Evolutionary conservation across 1,140 invertebrate genomes (phyloP).

Genomic region (Diabrotica virgifera): DNA sequence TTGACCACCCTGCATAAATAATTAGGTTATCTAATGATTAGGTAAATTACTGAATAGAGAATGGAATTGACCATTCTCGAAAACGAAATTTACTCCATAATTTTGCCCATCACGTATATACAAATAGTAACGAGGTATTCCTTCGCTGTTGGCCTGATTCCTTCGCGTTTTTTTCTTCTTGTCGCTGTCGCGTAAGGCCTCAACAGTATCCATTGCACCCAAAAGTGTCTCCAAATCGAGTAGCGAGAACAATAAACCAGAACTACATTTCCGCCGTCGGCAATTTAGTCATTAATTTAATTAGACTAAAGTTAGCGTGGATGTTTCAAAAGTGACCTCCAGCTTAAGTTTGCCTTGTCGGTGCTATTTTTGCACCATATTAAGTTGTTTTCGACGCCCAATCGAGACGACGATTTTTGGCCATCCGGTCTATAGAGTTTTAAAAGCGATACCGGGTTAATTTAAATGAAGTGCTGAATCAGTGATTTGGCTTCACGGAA

Average conservation of each 20-base stretch:
- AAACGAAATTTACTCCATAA: too few species aligned
- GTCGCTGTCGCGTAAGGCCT: too few species aligned
- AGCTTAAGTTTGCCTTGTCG: neutral
- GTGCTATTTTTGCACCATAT: neutral
- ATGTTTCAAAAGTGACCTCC: neutral
- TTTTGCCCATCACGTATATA: too few species aligned
- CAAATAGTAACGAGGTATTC: too few species aligned
- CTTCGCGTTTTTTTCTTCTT: too few species aligned
- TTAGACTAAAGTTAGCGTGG: neutral
- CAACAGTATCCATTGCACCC: too few species aligned
- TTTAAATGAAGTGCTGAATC: neutral
- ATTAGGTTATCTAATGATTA: too few species aligned
- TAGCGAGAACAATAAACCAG: neutral
- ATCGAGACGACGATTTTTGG: neutral
- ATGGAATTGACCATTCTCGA: too few species aligned
- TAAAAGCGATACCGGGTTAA: neutral
- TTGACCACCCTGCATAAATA: too few species aligned
- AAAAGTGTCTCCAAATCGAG: too few species aligned
- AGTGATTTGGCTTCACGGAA: neutral
- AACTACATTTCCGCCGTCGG: neutral
- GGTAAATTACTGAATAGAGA: too few species aligned
- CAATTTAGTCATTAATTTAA: neutral
- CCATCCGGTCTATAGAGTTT: neutral
- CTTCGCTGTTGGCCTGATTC: too few species aligned
- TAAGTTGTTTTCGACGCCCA: constrained; percentile 1